A percentile compares a stretch with the other conserved stretches of the same genome.
Conservation (phyloP, 1,140 invertebrate genomes). For the Drosophila aff. region DNA sequence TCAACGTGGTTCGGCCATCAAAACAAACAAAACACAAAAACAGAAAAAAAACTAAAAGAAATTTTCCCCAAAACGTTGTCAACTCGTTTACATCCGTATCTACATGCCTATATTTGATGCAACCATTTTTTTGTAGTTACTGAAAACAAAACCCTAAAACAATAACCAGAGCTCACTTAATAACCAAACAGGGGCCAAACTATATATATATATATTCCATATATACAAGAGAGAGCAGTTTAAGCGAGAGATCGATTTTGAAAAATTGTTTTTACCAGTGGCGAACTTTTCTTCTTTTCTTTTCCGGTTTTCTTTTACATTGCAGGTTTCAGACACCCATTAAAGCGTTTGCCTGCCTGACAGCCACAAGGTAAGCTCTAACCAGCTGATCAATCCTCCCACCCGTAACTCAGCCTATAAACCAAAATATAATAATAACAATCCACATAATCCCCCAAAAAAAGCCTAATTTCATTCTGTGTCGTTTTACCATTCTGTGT, state of each 20-base stretch:
- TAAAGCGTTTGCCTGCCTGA: slow-evolving; percentile 85
- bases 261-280: slow-evolving; percentile 74
- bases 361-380: slow-evolving; percentile 84
- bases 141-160: slow-evolving; percentile 48
- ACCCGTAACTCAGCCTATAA: slow-evolving; percentile 29
- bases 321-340: slow-evolving; percentile 85
- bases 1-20: slow-evolving; percentile 55
- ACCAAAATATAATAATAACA: slow-evolving; percentile 27
- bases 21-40: slow-evolving; percentile 4
- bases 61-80: slow-evolving; percentile 34
- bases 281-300: slow-evolving; percentile 82
- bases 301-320: slow-evolving; percentile 84
- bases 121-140: slow-evolving; percentile 42
- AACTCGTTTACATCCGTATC: slow-evolving; percentile 37
- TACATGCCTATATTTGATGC: slow-evolving; percentile 38
- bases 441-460: slow-evolving; percentile 24
- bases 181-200: slow-evolving; percentile 21
- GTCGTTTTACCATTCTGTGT: slow-evolving; percentile 25
- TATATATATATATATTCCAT: slow-evolving; percentile 7
- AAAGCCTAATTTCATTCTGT: slow-evolving; percentile 33
- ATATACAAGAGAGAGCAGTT: slow-evolving; percentile 34
- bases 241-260: slow-evolving; percentile 60
- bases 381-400: slow-evolving; percentile 60
- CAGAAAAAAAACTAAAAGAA: slow-evolving; percentile 1
- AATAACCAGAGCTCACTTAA: slow-evolving; percentile 58